phyloP scores from a whole-genome alignment of 23 tunicate genomes.

The Halocynthia aurantium region DNA sequence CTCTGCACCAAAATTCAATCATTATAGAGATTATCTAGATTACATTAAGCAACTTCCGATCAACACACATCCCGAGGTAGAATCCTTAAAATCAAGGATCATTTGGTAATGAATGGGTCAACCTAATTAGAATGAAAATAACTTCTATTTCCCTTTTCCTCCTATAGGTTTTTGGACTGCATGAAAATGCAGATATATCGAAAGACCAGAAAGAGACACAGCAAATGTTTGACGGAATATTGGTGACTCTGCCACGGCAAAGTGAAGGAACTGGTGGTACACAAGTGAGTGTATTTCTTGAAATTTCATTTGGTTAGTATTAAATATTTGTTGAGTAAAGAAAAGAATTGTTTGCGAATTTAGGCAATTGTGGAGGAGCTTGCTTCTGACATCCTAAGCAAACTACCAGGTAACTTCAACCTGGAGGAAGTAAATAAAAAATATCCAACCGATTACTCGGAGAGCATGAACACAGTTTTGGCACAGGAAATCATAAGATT shows the following conservation, averaged over 20 bases:
- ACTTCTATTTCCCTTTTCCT: not conserved
- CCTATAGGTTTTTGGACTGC: conserved; percentile 66
- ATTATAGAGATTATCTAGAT: conserved; percentile 41
- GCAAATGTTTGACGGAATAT: conserved; percentile 82
- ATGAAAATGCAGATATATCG: conserved; percentile 81
- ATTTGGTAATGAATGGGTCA: no score
- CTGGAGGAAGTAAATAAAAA: conserved; percentile 63
- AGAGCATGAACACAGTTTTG: conserved; percentile 87
- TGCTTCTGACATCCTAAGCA: conserved; percentile 75
- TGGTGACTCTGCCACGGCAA: conserved; percentile 72
- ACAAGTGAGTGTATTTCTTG: not conserved
- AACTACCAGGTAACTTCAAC: conserved; percentile 51
- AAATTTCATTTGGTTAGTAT: not conserved
- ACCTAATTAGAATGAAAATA: no score
- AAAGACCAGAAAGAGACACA: conserved; percentile 92
- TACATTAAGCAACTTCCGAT: conserved; percentile 59
- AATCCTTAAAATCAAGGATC: not conserved
- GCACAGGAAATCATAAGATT: conserved; percentile 80
- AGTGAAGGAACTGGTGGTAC: conserved; percentile 20
- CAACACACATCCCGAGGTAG: conserved; percentile 85
- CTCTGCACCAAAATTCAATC: conserved; percentile 40
- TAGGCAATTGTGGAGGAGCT: conserved; percentile 67
- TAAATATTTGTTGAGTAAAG: not conserved
- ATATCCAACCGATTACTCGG: conserved; percentile 82
- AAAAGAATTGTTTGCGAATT: not conserved